Evolutionary conservation across 2,113 vertebrate species (phyloP), one percentile per base, ranked within the genome.

Genomic region (Chelonoidis abingdonii): DNA sequence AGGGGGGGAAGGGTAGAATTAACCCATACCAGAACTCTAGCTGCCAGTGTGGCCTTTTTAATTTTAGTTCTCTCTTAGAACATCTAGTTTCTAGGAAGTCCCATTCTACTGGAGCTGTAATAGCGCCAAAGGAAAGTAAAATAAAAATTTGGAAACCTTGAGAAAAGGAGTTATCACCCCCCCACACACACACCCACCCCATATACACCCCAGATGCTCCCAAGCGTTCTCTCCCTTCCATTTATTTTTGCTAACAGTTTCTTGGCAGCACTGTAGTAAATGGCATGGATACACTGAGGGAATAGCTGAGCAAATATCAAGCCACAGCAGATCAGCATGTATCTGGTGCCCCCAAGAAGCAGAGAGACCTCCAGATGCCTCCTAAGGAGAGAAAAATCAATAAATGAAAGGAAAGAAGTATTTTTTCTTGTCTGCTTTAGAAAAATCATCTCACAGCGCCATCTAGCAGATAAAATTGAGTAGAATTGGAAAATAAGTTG

Each of bases 381-480:
- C 29, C 2, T 21, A 38, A 7, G 35, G 59, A 88, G 65, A 17
- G 22, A 8, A 44, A 22, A 78, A 35, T 25, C 65, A 83, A 7
- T 1, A 62, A 1, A 1, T 21, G 76, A 41, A 3, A 3, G 8
- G 22, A 83, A 69, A 1, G 22, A 6, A 80, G 6, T 84, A 31
- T 10, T 10, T 87, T 56, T 72, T 25, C 24, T 72, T 12, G 38
- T 50, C 72, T 54, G 50, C n/a, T 52, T 54, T 57, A 54, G 90
- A 90, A 98, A 96, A 96, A 56, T 35, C 94, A 94, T 97, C 93
- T 86, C 65, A 96, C 91, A 98, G 96, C 95, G 93, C 97, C 97
- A 97, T 75, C 97, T 98, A 97, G 96, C 95, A 97, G 95, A 38
- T 83, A 54, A 57, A 52, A 31, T 41, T 22, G 8, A 72, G 44